Evolutionary conservation across 2,113 vertebrate species (phyloP), one percentile per base, ranked within the genome.

Genomic region (Phocoena phocoena): DNA sequence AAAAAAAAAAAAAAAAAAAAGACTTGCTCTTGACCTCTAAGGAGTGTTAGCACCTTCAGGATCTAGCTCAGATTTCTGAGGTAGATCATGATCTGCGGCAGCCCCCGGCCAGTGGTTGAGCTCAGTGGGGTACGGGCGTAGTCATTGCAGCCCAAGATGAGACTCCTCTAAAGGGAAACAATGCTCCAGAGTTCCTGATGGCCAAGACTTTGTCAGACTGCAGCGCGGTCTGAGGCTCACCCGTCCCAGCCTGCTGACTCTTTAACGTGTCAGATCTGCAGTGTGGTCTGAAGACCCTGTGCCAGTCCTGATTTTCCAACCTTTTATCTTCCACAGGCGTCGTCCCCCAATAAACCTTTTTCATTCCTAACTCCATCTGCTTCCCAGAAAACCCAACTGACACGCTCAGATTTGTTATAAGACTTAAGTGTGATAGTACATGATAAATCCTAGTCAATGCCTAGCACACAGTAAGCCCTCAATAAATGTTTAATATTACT

Each of bases 61-160:
- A 53, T 53, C 67, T 8, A n/a, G 7, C 23, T 68, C 15, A 21
- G 25, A 20, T 70, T 70, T 55, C 23, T 44, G 47, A 55, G 44
- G 14, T 9, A 68, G 50, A 50, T 53, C 18, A 36, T 63, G 71
- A 28, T 63, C 36, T 23, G 2, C 10, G 18, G 13, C 3, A 31
- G 41, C 3, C n/a, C 28, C 25, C 18, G 36, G 53, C 62, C 26
- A 36, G 25, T 23, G 50, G 23, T 41, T 83, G 70, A 63, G 60
- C 62, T 95, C 53, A 11, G 33, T 31, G 60, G 38, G 9, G 5
- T 23, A 8, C 0, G 0, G 6, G 36, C 1, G 0, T n/a, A 10
- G 11, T n/a, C 62, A 55, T 25, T 65, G 71, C 31, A 60, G n/a
- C 44, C 63, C 50, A 70, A 36, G 26, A 70, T 14, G 53, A 63